Evolutionary conservation across 2,888 invertebrate species (phyloP).

Genomic region (Malthinus flaveolus): DNA sequence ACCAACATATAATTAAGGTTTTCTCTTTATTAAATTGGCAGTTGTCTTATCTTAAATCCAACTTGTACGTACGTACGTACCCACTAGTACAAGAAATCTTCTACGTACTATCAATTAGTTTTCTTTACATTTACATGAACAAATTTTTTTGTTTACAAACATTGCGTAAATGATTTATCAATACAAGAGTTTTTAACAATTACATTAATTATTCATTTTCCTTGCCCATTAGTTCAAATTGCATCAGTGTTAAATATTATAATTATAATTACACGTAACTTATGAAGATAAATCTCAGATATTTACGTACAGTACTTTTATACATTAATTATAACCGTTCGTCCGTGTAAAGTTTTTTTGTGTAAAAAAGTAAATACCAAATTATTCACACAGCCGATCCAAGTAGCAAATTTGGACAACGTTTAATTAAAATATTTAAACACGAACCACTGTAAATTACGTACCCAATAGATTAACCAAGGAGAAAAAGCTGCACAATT

Average conservation of each 20-base stretch:
- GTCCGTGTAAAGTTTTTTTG: no score
- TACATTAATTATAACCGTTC: no score
- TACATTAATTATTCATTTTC: background rate
- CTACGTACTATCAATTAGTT: constrained; percentile 14
- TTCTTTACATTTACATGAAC: constrained; percentile 13
- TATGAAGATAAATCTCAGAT: constrained; percentile 4
- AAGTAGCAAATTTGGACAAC: no score
- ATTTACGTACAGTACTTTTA: no score
- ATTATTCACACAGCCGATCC: no score
- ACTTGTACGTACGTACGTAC: background rate
- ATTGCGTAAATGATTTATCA: constrained; percentile 20
- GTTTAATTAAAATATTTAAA: no score
- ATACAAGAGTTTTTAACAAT: constrained; percentile 11
- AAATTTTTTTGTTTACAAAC: constrained; percentile 12
- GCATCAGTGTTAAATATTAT: background rate
- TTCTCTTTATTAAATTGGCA: constrained; percentile 28
- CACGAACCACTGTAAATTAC: no score
- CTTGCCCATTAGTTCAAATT: constrained; percentile 1
- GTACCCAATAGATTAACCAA: no score
- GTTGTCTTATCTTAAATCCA: constrained; percentile 16
- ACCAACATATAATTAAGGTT: constrained; percentile 21
- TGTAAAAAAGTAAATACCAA: no score
- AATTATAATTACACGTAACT: constrained; percentile 3
- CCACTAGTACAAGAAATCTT: constrained; percentile 9
- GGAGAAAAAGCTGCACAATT: no score